Base-by-base conservation (phyloP, 2,888 invertebrate genomes). In the Chorisops tibialis region DNA sequence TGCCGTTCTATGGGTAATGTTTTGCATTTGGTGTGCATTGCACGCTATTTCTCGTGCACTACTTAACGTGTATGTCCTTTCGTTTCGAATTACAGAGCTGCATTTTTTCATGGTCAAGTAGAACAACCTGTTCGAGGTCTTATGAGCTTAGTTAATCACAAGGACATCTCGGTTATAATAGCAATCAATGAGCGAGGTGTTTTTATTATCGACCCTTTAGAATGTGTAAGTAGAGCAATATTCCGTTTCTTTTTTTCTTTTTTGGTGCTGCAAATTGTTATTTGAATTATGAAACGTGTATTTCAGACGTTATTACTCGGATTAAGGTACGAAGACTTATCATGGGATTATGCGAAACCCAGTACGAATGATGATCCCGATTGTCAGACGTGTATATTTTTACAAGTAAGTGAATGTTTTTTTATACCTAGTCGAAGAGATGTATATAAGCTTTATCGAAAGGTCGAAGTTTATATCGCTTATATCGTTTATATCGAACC, bases 61-160 rank as follows among this genome's bases (percentile, higher is more conserved):
- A 14, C 45, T 21, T 45, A 56, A 18, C 4, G 18, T 62, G 24
- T 50, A 30, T 41, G 9, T 9, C 48, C 24, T 63, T 39, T n/a
- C 50, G 16, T 16, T 47, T 41, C 48, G 35, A 37, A 49, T 61
- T 66, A 51, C 79, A 93, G 94, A 59, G 89, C 92, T 65, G 95
- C 95, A 19, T 96, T 93, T 81, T 96, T 96, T 79, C 91, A 91
- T 81, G 96, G 95, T 7, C 94, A 95, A 80, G 89, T 96, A 59
- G 96, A 96, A 77, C 91, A 93, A 77, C 95, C 95, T 0, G 88
- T 91, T 0, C 84, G 91, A 59, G 92, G 92, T 51, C 80, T 95
- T 63, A 89, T 90, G 63, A 90, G 92, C 61, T 82, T 94, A 71
- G 83, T 94, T 62, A 91, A 89, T 1, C 90, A 93, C 75, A 89